These are phyloP conservation scores for Perca flavescens DNA, from an alignment of 2,113 vertebrate species.

Conservation along the genomic window DNA sequence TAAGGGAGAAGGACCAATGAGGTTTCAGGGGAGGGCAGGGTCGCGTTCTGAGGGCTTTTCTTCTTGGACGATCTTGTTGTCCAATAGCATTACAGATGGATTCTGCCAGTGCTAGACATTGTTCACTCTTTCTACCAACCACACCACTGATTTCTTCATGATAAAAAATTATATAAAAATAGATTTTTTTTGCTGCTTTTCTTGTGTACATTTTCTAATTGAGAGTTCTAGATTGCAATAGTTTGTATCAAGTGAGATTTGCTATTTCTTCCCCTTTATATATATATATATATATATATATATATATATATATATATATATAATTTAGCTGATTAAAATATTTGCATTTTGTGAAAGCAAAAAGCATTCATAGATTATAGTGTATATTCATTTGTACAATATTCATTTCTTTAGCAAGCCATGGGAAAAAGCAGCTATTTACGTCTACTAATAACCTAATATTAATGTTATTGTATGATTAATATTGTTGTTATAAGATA, in stretches of 20 bases:
- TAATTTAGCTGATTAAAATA: conserved; percentile 65
- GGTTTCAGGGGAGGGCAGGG: conserved; percentile 54
- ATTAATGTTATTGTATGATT: conserved; percentile 85
- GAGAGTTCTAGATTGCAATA: conserved; percentile 81
- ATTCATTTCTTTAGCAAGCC: conserved; percentile 79
- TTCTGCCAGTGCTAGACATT: conserved; percentile 56
- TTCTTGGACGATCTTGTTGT: conserved; percentile 47
- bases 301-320: conserved; percentile 13
- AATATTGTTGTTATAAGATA: conserved; percentile 88
- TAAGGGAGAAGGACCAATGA: conserved; percentile 58
- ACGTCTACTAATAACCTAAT: conserved; percentile 85
- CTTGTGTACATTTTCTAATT: conserved; percentile 82
- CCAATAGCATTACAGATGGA: conserved; percentile 56
- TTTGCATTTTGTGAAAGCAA: conserved; percentile 77
- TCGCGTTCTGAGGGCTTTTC: conserved; percentile 37
- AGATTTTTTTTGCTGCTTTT: conserved; percentile 83
- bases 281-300: conserved; percentile 25
- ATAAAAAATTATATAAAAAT: conserved; percentile 66
- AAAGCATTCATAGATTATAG: conserved; percentile 73
- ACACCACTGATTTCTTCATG: conserved; percentile 85
- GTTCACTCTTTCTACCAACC: conserved; percentile 72
- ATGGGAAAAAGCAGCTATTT: conserved; percentile 81
- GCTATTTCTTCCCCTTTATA: conserved; percentile 51
- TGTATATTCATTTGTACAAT: conserved; percentile 77
- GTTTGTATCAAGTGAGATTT: conserved; percentile 77